phyloP scores from a whole-genome alignment of 2,888 invertebrate species.

The Cephus sareptanus region DNA sequence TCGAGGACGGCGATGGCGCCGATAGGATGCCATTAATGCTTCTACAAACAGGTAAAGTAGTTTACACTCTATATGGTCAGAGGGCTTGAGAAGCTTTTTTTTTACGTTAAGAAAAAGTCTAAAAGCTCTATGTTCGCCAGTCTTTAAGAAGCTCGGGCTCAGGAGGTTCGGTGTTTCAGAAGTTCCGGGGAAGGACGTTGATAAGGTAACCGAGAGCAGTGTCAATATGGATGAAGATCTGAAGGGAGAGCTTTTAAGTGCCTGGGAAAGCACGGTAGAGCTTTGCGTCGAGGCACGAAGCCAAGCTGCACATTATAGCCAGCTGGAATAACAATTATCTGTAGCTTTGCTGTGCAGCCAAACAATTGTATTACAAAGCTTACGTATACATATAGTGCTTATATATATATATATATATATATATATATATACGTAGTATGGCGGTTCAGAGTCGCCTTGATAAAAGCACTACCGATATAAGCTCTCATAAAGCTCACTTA shows the following conservation, averaged over 20 bases:
- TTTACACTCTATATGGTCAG: not conserved
- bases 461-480: no score
- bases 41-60: not conserved
- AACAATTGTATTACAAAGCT: not conserved
- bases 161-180: not conserved
- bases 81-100: not conserved
- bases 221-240: not conserved
- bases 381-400: not conserved
- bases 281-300: not conserved
- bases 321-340: not conserved
- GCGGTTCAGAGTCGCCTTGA: no score
- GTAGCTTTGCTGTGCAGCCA: not conserved
- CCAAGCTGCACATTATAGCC: not conserved
- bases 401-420: no score
- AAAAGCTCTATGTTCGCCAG: not conserved
- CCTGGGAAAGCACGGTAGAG: not conserved
- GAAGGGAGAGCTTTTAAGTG: not conserved
- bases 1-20: not conserved
- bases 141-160: not conserved
- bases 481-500: no score
- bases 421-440: no score
- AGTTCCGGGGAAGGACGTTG: not conserved
- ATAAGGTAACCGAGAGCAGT: not conserved
- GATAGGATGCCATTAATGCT: not conserved
- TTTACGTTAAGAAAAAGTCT: not conserved